Conservation (phyloP, 2,888 invertebrate genomes). For the Aleiodes testaceus region DNA sequence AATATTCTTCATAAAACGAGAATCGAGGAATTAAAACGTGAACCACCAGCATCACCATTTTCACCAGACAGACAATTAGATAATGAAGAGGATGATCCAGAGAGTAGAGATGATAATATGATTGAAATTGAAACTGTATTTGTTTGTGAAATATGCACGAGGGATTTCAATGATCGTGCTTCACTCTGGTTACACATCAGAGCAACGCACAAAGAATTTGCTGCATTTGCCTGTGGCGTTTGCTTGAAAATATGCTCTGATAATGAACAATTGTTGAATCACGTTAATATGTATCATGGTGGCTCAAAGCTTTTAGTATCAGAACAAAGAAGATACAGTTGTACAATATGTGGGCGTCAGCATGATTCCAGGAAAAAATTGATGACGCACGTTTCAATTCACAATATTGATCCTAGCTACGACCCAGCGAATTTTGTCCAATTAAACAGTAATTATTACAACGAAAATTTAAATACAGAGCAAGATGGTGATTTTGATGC, state of each 20-base stretch:
- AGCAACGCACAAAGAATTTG: slow-evolving; percentile 74
- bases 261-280: slow-evolving; percentile 73
- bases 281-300: slow-evolving; percentile 74
- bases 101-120: slow-evolving; percentile 65
- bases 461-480: slow-evolving; percentile 61
- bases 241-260: slow-evolving; percentile 75
- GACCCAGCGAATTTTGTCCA: slow-evolving; percentile 75
- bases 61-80: slow-evolving; percentile 58
- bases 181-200: slow-evolving; percentile 76
- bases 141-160: slow-evolving; percentile 73
- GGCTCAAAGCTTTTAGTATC: slow-evolving; percentile 69
- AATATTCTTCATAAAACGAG: slow-evolving; percentile 52
- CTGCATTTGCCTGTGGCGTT: slow-evolving; percentile 76
- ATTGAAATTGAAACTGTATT: slow-evolving; percentile 73
- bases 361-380: slow-evolving; percentile 76
- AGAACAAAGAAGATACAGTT: slow-evolving; percentile 71
- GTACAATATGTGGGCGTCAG: slow-evolving; percentile 75
- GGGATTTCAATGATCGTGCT: slow-evolving; percentile 74
- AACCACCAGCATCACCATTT: slow-evolving; percentile 54
- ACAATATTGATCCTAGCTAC: slow-evolving; percentile 74
- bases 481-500: slow-evolving; percentile 62
- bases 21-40: slow-evolving; percentile 55
- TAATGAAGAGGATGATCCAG: slow-evolving; percentile 59
- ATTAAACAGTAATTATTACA: slow-evolving; percentile 69
- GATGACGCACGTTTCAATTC: slow-evolving; percentile 75